Evolutionary conservation across 2,113 vertebrate genomes (phyloP).

Genomic region (Aythya baeri): DNA sequence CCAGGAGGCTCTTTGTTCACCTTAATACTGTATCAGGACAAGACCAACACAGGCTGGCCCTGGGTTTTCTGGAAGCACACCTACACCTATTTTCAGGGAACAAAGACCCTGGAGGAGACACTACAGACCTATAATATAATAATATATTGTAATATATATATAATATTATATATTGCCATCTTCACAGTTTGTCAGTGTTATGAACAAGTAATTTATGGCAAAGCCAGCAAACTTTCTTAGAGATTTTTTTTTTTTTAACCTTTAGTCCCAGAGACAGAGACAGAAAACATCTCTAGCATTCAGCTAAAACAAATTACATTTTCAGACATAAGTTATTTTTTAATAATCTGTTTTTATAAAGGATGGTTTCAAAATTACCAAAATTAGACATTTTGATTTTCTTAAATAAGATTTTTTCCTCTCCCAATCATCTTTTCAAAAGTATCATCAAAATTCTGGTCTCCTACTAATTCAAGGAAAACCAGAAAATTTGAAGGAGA

Average conservation of each 20-base stretch:
- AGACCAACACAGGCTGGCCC: not conserved
- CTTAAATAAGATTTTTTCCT: not conserved
- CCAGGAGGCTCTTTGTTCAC: not conserved
- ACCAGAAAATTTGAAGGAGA: not conserved
- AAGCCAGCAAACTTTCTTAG: not conserved
- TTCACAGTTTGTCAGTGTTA: not conserved
- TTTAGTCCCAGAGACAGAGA: not conserved
- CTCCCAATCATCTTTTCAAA: not conserved
- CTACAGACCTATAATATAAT: not conserved
- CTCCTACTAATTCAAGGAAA: not conserved
- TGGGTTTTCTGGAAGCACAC: not conserved
- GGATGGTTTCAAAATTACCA: not conserved
- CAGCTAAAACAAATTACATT: not conserved
- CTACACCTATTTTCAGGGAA: not conserved
- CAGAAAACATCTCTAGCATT: not conserved
- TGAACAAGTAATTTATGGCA: constrained; percentile 16
- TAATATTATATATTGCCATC: not conserved
- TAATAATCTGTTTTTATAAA: not conserved
- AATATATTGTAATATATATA: too few species aligned
- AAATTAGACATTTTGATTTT: not conserved
- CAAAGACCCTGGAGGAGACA: not conserved
- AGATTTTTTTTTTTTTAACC: not conserved
- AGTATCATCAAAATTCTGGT: not conserved
- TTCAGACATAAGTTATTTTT: not conserved
- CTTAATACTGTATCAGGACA: not conserved